These are phyloP conservation scores for Sterrhoptilus dennistouni DNA, from an alignment of 2,113 vertebrate genomes.

Conservation along the genomic window DNA sequence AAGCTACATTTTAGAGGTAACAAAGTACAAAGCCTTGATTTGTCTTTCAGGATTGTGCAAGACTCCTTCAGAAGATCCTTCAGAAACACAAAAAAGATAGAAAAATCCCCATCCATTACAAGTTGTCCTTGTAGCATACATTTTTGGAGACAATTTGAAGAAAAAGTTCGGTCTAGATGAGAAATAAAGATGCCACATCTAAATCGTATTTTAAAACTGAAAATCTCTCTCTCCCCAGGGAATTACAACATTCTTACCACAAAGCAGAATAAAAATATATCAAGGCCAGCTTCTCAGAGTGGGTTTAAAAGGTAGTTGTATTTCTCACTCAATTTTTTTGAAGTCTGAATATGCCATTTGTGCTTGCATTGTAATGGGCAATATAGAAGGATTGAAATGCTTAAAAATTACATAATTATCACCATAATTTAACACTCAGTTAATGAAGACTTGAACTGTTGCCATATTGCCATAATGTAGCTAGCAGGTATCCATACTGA, in stretches of 20 bases:
- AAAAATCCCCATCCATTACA: not conserved
- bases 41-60: not conserved
- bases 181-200: not conserved
- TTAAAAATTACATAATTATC: conserved; percentile 31
- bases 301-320: conserved; percentile 1
- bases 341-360: not conserved
- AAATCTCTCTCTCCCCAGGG: not conserved
- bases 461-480: not conserved
- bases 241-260: not conserved
- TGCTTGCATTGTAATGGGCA: not conserved
- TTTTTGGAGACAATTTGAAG: not conserved
- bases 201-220: not conserved
- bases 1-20: not conserved
- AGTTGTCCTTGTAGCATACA: not conserved
- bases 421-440: conserved; percentile 17
- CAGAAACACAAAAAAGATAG: not conserved
- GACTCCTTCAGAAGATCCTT: not conserved
- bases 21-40: not conserved
- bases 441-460: conserved; percentile 54
- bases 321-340: not conserved
- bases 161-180: not conserved
- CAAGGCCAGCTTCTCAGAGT: not conserved
- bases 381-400: not conserved
- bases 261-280: not conserved
- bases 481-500: not conserved